These are phyloP conservation scores for Drosophila nigricruria DNA, from an alignment of 2,888 invertebrate genomes.

Conservation along the genomic window DNA sequence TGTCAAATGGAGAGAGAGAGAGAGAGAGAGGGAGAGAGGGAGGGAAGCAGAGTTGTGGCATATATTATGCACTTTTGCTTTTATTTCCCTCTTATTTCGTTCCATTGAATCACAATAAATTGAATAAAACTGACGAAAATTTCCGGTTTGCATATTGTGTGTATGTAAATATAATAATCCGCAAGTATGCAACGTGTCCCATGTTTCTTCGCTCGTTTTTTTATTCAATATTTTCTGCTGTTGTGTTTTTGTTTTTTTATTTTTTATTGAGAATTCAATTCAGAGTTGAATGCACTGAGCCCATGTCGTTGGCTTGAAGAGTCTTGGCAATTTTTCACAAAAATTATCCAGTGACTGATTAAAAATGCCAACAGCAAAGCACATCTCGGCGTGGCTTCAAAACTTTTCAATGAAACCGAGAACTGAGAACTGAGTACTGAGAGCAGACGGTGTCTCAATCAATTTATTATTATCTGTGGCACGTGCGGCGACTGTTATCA, in stretches of 20 bases:
- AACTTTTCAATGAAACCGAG: constrained; percentile 27
- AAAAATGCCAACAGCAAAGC: constrained; percentile 33
- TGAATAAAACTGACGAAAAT: constrained; percentile 52
- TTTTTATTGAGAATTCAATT: constrained; percentile 42
- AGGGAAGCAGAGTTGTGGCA: constrained; percentile 7
- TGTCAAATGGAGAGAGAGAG: constrained; percentile 16
- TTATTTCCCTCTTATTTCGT: constrained; percentile 30
- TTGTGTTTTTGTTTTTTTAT: constrained; percentile 17
- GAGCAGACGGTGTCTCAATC: constrained; percentile 51
- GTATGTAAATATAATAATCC: constrained; percentile 45
- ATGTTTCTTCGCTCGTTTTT: constrained; percentile 17
- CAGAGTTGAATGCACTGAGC: constrained; percentile 70
- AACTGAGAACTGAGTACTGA: constrained; percentile 6
- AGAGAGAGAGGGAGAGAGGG: neutral
- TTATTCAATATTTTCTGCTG: neutral
- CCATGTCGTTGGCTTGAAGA: constrained; percentile 38
- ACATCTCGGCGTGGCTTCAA: neutral
- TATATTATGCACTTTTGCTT: constrained; percentile 69
- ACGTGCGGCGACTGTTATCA: constrained; percentile 57
- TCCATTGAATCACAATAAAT: constrained; percentile 47
- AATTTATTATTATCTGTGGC: constrained; percentile 57
- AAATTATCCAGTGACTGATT: constrained; percentile 42
- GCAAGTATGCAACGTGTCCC: constrained; percentile 17
- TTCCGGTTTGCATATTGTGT: constrained; percentile 46
- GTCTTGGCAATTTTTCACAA: constrained; percentile 28